Conservation (phyloP, 2,888 invertebrate species). For the Tiliacea citrago region DNA sequence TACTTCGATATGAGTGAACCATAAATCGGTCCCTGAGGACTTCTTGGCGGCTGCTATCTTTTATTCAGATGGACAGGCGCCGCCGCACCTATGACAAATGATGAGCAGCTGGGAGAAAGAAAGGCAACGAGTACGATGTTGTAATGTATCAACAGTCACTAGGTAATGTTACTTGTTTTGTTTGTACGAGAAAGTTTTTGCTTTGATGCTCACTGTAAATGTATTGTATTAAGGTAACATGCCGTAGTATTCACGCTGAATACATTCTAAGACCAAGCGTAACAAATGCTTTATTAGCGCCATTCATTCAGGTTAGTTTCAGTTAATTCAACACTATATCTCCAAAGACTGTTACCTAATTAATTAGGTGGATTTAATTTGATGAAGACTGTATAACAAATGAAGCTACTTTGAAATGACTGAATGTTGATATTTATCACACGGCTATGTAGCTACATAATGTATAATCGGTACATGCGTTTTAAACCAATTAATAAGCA, state of each 20-base stretch:
- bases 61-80: constrained; percentile 80
- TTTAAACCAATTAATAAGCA: constrained; percentile 28
- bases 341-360: constrained; percentile 31
- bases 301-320: constrained; percentile 46
- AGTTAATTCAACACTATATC: constrained; percentile 37
- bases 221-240: constrained; percentile 33
- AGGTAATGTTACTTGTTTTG: constrained; percentile 67
- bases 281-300: constrained; percentile 42
- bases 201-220: constrained; percentile 44
- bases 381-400: constrained; percentile 20
- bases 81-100: constrained; percentile 76
- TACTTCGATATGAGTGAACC: constrained; percentile 73
- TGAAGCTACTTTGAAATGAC: constrained; percentile 4
- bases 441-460: neutral
- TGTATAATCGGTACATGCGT: neutral
- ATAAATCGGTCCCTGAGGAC: constrained; percentile 81
- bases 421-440: constrained; percentile 24
- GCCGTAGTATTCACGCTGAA: constrained; percentile 23
- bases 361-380: constrained; percentile 28
- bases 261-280: constrained; percentile 14
- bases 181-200: constrained; percentile 61
- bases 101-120: constrained; percentile 69
- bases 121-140: constrained; percentile 54
- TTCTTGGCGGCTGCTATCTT: constrained; percentile 79
- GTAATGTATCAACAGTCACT: constrained; percentile 64